Evolutionary conservation across 2,888 invertebrate genomes (phyloP), one percentile per base, ranked within the genome.

Genomic region (Hermaeophaga mercurialis): DNA sequence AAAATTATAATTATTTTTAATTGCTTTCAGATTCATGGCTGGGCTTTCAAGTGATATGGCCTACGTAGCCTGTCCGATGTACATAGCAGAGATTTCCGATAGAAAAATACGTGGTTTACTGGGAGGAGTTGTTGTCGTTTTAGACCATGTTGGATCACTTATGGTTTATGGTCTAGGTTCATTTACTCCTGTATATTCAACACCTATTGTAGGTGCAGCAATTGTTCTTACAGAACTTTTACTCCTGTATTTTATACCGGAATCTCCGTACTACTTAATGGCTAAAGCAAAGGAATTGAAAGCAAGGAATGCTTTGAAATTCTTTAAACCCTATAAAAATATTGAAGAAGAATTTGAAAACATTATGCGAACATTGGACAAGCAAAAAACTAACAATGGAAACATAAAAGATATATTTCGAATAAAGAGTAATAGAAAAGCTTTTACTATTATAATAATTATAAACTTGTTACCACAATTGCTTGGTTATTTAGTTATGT

Each of bases 31-130:
- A 33, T 71, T 75, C 44, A 44, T 77, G 9, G 70, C 73, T 3
- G 77, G 77, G 1, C 58, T 75, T 14, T 34, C 47, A 8, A 47
- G 47, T 12, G 75, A 76, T 44, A 73, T 73, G 3, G 75, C 72
- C 5, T 77, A 75, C 55, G 75, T 77, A 3, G 70, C 75, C 7
- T 75, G 74, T 0, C 77, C 75, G 2, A 75, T 75, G 75, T 75
- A 74, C 62, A 73, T 75, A n/a, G 73, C 73, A 1, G 75, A 77
- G 65, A 73, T 75, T 39, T 74, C 76, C 6, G 75, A 76, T 56
- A 73, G 75, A 46, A 71, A 72, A 45, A 74, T 77, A 15, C 58
- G 76, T 12, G 76, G 76, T 12, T 72, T 75, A 45, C 58, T 77
- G 8, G 71, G 74, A 1, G 70, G 74, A 6, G 70, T 73, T 17